Evolutionary conservation across 2,888 invertebrate genomes (phyloP).

Genomic region (Sarcophaga caerulescens): DNA sequence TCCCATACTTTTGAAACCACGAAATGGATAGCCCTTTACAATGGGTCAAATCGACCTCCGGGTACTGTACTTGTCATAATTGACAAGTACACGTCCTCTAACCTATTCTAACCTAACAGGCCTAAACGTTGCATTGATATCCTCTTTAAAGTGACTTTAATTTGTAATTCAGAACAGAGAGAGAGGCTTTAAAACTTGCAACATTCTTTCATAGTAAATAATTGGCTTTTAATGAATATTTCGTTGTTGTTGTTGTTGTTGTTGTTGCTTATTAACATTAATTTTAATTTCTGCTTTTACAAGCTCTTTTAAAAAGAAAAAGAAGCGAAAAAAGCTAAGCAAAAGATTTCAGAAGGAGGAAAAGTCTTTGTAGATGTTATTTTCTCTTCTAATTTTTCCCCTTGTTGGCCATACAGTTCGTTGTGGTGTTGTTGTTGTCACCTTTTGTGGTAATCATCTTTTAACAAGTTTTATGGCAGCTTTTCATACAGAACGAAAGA

Average conservation of each 20-base stretch:
- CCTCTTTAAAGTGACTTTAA: no score
- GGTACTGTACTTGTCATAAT: no score
- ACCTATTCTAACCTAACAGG: no score
- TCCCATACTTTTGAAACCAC: no score
- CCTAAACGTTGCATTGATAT: no score
- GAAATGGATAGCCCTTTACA: no score
- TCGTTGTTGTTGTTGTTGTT: background rate
- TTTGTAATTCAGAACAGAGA: no score
- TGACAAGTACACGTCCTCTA: no score
- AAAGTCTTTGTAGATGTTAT: constrained; percentile 54
- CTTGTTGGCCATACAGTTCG: background rate
- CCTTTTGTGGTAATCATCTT: constrained; percentile 79
- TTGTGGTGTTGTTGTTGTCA: constrained; percentile 45
- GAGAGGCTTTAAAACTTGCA: no score
- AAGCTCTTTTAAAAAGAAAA: constrained; percentile 44
- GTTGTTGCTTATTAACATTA: constrained; percentile 60
- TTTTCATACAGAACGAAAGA: background rate
- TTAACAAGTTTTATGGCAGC: constrained; percentile 77
- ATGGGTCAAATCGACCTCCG: no score
- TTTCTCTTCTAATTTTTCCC: background rate
- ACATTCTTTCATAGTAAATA: background rate
- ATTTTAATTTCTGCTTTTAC: constrained; percentile 62
- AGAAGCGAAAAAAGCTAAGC: background rate
- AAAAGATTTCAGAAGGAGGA: constrained; percentile 13
- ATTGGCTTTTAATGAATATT: constrained; percentile 49